Percentiles rank a stretch among this genome's conserved stretches.
These are phyloP conservation scores for Monochamus saltuarius DNA, from an alignment of 1,140 invertebrate genomes.

Conservation along the genomic window DNA sequence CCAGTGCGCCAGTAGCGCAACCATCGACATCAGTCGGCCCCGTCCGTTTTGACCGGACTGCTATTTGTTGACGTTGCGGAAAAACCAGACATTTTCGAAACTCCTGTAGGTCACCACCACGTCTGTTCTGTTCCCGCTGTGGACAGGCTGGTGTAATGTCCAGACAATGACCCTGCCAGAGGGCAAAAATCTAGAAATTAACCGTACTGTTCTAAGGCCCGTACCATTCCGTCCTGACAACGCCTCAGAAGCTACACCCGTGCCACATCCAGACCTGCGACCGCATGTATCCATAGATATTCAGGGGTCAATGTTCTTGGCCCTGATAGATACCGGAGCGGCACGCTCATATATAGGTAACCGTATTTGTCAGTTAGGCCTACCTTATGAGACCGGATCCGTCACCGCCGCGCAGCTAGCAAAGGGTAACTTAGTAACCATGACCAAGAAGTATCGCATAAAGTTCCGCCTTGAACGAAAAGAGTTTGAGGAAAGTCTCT, in stretches of 20 bases:
- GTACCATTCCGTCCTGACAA: neutral
- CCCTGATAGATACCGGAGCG: conserved; percentile 15
- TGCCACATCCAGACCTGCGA: neutral
- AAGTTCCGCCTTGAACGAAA: no score
- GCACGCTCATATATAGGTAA: neutral
- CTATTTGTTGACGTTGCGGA: neutral
- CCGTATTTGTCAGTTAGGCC: no score
- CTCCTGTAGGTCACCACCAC: neutral
- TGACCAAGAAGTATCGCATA: no score
- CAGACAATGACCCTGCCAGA: no score
- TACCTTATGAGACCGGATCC: no score
- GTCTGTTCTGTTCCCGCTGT: conserved; percentile 5
- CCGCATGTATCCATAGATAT: neutral
- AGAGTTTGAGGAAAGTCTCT: no score
- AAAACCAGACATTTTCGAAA: neutral
- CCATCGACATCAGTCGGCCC: neutral
- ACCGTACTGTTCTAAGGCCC: neutral
- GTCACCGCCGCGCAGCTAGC: no score
- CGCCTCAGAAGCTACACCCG: neutral
- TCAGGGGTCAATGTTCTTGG: neutral
- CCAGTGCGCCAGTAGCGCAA: neutral
- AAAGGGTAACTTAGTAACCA: no score
- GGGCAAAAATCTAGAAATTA: no score
- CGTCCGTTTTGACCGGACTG: neutral
- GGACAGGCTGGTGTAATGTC: no score